Conservation (phyloP, 2,888 invertebrate species). For the Chrysomela aeneicollis region DNA sequence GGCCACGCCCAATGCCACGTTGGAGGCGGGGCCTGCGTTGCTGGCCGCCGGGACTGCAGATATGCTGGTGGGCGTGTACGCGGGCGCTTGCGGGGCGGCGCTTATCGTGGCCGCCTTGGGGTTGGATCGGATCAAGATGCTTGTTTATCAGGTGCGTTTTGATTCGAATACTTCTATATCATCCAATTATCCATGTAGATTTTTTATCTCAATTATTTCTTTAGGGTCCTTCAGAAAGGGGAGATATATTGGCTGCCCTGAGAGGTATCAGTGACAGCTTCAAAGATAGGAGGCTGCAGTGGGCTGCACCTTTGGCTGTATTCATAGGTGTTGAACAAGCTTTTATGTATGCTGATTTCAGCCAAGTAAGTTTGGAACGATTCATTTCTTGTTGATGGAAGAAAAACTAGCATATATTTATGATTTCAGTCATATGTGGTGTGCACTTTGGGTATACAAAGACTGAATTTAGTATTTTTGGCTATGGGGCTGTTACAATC, state of each 20-base stretch:
- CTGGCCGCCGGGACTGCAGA: constrained; percentile 57
- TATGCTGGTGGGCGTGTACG: constrained; percentile 59
- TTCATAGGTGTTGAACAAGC: constrained; percentile 87
- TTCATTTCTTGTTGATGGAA: too few species aligned
- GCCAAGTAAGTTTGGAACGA: constrained; percentile 68
- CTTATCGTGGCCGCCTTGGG: constrained; percentile 56
- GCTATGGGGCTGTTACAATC: constrained; percentile 79
- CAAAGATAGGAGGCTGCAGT: constrained; percentile 70
- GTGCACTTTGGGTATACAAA: constrained; percentile 79
- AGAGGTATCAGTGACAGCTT: constrained; percentile 65
- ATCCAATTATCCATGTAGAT: neutral
- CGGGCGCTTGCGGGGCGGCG: constrained; percentile 59
- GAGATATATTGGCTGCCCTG: constrained; percentile 62
- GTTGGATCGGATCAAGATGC: constrained; percentile 66
- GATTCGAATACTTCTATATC: neutral
- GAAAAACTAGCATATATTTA: neutral
- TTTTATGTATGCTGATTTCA: constrained; percentile 83
- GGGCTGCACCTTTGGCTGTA: constrained; percentile 78
- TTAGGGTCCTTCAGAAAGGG: constrained; percentile 61
- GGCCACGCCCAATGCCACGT: constrained; percentile 30
- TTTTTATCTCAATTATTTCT: constrained; percentile 51
- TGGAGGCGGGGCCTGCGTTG: constrained; percentile 42
- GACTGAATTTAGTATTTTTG: constrained; percentile 76
- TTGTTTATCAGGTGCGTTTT: constrained; percentile 61
- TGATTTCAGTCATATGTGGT: constrained; percentile 78